phyloP scores from a whole-genome alignment of 2,888 invertebrate species.

The Ctena decussata region DNA sequence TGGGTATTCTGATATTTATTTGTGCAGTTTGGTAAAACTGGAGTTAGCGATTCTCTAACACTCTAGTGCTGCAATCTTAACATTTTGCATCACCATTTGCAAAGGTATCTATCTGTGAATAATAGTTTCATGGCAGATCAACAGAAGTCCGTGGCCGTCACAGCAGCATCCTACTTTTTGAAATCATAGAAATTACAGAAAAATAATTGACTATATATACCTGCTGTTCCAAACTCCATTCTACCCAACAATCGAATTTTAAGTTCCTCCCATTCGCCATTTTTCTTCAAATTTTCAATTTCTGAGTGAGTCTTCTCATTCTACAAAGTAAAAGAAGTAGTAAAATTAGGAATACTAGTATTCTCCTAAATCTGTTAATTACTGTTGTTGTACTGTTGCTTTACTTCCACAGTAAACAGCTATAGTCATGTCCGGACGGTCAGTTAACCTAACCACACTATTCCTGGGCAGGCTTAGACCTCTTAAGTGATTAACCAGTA shows the following conservation, averaged over 20 bases:
- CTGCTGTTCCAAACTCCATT: conserved; percentile 96
- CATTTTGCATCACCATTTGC: not conserved
- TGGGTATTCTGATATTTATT: too few species aligned
- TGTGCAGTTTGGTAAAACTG: too few species aligned
- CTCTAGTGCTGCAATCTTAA: not conserved
- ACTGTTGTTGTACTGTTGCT: not conserved
- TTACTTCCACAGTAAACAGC: too few species aligned
- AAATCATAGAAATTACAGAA: too few species aligned
- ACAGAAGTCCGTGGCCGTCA: not conserved
- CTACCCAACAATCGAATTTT: conserved; percentile 90
- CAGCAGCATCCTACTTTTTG: too few species aligned
- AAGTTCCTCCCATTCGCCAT: conserved; percentile 89
- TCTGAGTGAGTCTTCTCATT: conserved; percentile 89
- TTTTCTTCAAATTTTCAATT: conserved; percentile 89
- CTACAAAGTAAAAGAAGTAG: conserved; percentile 68
- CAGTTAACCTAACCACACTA: too few species aligned
- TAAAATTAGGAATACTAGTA: not conserved
- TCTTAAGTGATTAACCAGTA: not conserved
- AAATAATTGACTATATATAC: too few species aligned
- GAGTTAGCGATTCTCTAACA: not conserved
- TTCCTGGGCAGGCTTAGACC: not conserved
- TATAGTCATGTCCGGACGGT: too few species aligned
- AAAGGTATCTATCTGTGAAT: not conserved
- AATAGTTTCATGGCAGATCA: not conserved
- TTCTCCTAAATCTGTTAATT: not conserved